Percentiles rank a stretch among this genome's conserved stretches.
Evolutionary conservation across 2,888 invertebrate species (phyloP).

Genomic region (Margaritifera margaritifera): DNA sequence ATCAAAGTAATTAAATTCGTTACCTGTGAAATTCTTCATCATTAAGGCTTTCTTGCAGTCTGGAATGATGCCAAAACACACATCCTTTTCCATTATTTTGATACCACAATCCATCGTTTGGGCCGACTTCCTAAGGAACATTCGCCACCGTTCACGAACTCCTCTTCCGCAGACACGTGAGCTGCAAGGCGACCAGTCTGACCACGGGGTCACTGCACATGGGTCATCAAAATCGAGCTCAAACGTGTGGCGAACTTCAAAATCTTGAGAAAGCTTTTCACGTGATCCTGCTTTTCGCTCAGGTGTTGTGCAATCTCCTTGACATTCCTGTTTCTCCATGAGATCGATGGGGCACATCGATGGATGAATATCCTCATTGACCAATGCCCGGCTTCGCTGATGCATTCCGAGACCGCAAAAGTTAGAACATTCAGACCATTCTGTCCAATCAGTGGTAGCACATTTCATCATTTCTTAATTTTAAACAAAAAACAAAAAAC

Average conservation of each 20-base stretch:
- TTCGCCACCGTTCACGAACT: constrained; percentile 62
- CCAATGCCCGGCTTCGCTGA: constrained; percentile 76
- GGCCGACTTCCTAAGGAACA: constrained; percentile 56
- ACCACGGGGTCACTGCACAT: constrained; percentile 83
- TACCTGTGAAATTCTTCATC: constrained; percentile 71
- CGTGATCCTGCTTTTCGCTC: constrained; percentile 36
- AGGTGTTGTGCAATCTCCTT: constrained; percentile 55
- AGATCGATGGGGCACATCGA: constrained; percentile 62
- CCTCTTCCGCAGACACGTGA: constrained; percentile 84
- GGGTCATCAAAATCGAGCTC: constrained; percentile 54
- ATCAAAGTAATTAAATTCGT: constrained; percentile 1
- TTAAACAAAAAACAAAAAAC: not conserved
- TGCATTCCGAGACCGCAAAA: constrained; percentile 78
- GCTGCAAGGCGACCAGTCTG: constrained; percentile 87
- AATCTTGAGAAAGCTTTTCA: constrained; percentile 48
- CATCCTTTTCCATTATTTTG: constrained; percentile 62
- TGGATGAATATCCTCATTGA: constrained; percentile 57
- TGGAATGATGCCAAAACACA: constrained; percentile 58
- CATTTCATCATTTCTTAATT: constrained; percentile 76
- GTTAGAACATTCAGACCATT: constrained; percentile 75
- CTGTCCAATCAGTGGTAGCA: constrained; percentile 74
- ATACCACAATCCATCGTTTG: constrained; percentile 51
- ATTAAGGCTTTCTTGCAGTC: constrained; percentile 68
- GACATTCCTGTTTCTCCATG: constrained; percentile 66
- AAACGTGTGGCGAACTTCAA: constrained; percentile 54